phyloP scores from a whole-genome alignment of 2,797 vertebrate genomes.

The Heterohyrax brucei region DNA sequence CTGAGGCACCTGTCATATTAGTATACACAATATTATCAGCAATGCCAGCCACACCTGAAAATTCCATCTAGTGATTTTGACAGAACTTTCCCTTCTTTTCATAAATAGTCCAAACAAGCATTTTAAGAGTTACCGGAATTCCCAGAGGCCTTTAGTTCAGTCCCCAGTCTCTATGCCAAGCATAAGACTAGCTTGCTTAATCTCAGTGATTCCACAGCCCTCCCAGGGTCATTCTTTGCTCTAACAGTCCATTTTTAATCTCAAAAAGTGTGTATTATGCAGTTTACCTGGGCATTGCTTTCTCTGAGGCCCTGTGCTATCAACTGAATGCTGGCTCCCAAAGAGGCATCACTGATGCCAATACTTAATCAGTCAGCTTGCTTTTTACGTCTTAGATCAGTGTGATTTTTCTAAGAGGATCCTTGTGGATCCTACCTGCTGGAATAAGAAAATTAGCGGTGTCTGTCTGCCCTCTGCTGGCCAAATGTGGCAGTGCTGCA shows the following conservation, averaged over 20 bases:
- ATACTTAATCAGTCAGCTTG: background rate
- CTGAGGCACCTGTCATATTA: background rate
- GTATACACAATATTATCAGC: background rate
- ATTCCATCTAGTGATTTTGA: background rate
- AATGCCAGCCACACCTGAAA: background rate
- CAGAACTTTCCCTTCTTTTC: slow-evolving; percentile 5
- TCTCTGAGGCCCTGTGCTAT: background rate
- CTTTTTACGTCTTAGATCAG: background rate
- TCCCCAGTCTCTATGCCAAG: background rate
- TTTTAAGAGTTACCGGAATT: slow-evolving; percentile 48
- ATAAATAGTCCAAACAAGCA: slow-evolving; percentile 19
- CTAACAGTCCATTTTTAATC: background rate
- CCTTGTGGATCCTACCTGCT: background rate
- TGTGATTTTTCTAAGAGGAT: background rate
- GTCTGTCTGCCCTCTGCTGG: slow-evolving; percentile 72
- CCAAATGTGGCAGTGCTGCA: background rate
- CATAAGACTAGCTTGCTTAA: background rate
- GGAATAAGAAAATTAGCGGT: background rate
- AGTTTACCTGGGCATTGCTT: background rate
- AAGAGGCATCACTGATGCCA: background rate
- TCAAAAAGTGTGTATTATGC: background rate
- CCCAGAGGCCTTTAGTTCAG: background rate
- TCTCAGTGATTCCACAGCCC: background rate
- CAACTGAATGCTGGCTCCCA: background rate
- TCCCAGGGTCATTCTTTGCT: background rate